phyloP scores from a whole-genome alignment of 2,113 vertebrate genomes.

The Onychorhynchus coronatus region DNA sequence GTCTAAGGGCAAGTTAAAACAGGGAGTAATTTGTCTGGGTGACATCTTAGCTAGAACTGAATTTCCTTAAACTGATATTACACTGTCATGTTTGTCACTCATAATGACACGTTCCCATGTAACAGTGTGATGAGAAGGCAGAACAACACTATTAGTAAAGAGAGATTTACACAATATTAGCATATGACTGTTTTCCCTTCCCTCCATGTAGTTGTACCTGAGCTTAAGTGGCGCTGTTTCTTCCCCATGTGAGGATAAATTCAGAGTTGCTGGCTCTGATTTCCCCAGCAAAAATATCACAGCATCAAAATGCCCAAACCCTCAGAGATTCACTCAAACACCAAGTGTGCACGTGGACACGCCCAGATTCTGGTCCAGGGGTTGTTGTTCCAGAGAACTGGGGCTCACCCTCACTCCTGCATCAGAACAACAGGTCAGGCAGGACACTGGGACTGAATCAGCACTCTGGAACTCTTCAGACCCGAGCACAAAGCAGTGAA shows the following conservation, averaged over 20 bases:
- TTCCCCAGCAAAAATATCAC: neutral
- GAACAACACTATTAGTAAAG: neutral
- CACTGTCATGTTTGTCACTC: slow-evolving; percentile 37
- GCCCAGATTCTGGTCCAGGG: neutral
- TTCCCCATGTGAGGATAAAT: accelerated
- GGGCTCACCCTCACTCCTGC: neutral
- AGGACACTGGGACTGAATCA: neutral
- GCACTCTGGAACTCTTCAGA: neutral
- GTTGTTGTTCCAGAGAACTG: neutral
- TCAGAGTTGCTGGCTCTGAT: neutral
- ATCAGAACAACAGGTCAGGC: neutral
- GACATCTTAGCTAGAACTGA: slow-evolving; percentile 9
- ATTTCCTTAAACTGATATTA: slow-evolving; percentile 3
- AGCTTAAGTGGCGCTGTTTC: neutral
- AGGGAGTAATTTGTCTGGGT: slow-evolving; percentile 34
- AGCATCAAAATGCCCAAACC: accelerated
- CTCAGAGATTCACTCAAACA: accelerated
- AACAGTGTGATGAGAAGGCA: neutral
- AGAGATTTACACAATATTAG: neutral
- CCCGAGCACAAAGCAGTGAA: neutral
- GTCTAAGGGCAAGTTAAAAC: slow-evolving; percentile 53
- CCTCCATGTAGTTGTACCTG: neutral
- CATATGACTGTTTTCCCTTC: neutral
- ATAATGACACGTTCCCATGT: neutral
- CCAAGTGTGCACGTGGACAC: neutral